Base-by-base conservation (phyloP, 2,113 vertebrate species). In the Myiopsitta monachus region DNA sequence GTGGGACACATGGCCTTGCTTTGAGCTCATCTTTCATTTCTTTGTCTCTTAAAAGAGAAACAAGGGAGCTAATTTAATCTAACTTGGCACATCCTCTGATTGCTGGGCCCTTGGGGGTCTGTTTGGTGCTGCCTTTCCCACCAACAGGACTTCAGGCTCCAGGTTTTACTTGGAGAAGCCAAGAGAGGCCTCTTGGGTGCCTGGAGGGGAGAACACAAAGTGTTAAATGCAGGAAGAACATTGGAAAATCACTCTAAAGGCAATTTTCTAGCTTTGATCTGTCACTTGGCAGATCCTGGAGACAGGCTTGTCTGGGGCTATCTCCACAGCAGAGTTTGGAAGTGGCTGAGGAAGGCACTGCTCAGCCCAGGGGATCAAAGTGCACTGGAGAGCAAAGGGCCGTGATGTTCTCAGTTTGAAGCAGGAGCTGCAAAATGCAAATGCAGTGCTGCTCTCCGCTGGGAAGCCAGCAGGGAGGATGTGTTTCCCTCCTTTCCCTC, bases 181-280 rank as follows among this genome's bases (percentile, higher is more conserved):
- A 46, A 46, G 80, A 68, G 68, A 61, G 68, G 69, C 91, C 78
- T 62, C 79, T 51, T 0, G 0, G 43, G 84, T 46, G 57, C 70
- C 73, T 83, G 57, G 72, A 75, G 36, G 63, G 38, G 63, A 39
- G 77, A 59, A 31, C 0, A 0, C 52, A 43, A 91, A 94, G 94
- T 46, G 82, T 78, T 91, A 87, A 92, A 82, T 33, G 77, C 41
- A 93, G 91, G n/a, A 91, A 68, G 62, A 82, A 66, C 13, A 0
- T 5, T 73, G 46, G 94, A 85, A 85, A 96, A 94, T 49, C 75
- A 59, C 57, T 59, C 57, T 59, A 10, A 75, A 6, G 9, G 83
- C 64, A 61, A 31, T 94, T 91, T 93, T 87, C 83, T 94, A 91
- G 52, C 94, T 96, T 96, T 96, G 88, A 94, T 95, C 81, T 95